Conservation (phyloP, 2,888 invertebrate species). For the Chrysotoxum bicinctum region DNA sequence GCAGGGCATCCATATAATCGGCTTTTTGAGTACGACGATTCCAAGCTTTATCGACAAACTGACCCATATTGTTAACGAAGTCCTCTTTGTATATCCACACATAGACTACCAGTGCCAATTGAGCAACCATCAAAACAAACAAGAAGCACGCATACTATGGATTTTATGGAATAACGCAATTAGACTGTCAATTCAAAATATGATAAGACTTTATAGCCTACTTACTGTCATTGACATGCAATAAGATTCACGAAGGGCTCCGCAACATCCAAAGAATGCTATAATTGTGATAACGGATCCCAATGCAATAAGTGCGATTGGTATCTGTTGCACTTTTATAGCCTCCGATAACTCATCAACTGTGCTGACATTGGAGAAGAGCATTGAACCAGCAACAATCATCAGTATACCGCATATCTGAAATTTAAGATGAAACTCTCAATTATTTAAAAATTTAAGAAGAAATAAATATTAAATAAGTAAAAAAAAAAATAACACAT, state of each 20-base stretch:
- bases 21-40: slow-evolving; percentile 77
- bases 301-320: slow-evolving; percentile 86
- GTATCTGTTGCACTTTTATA: slow-evolving; percentile 83
- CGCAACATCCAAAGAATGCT: slow-evolving; percentile 95
- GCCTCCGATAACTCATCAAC: slow-evolving; percentile 83
- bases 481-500: background rate
- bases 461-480: background rate
- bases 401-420: slow-evolving; percentile 89
- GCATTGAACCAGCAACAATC: slow-evolving; percentile 86
- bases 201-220: background rate
- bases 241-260: slow-evolving; percentile 93
- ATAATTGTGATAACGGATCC: slow-evolving; percentile 89
- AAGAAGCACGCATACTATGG: slow-evolving; percentile 77
- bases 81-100: slow-evolving; percentile 86
- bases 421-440: slow-evolving; percentile 73
- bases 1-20: slow-evolving; percentile 79
- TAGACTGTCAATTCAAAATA: background rate
- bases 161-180: background rate
- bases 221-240: slow-evolving; percentile 93
- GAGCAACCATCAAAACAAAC: slow-evolving; percentile 88
- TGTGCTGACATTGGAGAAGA: slow-evolving; percentile 85
- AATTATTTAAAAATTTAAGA: background rate
- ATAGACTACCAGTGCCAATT: slow-evolving; percentile 88
- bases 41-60: slow-evolving; percentile 83
- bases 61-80: slow-evolving; percentile 83